Conservation (phyloP, 2,113 vertebrate genomes). For the Stictonetta naevosa region DNA sequence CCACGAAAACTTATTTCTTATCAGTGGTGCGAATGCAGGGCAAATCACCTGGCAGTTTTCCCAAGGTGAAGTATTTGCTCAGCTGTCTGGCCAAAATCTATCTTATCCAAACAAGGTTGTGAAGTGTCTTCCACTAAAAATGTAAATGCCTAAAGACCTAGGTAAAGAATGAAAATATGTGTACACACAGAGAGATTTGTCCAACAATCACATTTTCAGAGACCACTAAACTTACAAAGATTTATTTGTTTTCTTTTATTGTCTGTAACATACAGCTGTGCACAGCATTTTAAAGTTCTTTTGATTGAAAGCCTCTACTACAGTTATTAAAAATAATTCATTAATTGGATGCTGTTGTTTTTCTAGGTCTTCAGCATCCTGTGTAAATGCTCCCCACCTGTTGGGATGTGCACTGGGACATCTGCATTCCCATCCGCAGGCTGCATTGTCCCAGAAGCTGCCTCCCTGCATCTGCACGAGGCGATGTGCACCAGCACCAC, state of each 20-base stretch:
- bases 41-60: not conserved
- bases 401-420: not conserved
- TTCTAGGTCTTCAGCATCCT: not conserved
- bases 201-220: not conserved
- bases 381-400: not conserved
- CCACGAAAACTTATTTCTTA: not conserved
- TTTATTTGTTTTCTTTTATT: not conserved
- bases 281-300: not conserved
- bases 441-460: not conserved
- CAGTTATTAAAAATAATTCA: not conserved
- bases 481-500: not conserved
- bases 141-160: not conserved
- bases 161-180: not conserved
- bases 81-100: not conserved
- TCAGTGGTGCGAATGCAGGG: not conserved
- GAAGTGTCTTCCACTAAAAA: not conserved
- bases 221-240: not conserved
- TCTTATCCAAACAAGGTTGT: not conserved
- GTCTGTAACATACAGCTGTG: not conserved
- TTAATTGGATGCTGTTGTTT: not conserved
- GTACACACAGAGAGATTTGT: not conserved
- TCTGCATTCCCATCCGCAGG: not conserved
- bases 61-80: not conserved
- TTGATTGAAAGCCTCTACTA: not conserved
- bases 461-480: not conserved